Conservation (phyloP, 2,113 vertebrate genomes). For the Phoxinus phoxinus region DNA sequence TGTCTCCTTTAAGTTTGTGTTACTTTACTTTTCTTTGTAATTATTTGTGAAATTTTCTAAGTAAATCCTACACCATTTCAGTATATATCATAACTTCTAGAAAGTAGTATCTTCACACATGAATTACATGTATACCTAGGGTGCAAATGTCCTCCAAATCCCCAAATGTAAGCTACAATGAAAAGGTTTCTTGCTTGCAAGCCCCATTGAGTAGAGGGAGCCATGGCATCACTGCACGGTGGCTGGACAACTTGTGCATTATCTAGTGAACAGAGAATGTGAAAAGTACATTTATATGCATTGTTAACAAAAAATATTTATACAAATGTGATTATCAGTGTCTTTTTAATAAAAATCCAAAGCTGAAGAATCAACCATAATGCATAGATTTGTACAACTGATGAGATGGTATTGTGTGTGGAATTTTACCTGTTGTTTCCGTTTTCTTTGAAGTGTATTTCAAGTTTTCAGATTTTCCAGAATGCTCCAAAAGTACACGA, state of each 20-base stretch:
- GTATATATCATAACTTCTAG: neutral
- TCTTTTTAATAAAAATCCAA: neutral
- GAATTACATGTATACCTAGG: constrained; percentile 72
- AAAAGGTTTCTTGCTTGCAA: constrained; percentile 75
- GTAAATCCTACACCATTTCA: too few species aligned
- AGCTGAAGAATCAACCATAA: neutral
- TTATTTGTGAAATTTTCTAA: too few species aligned
- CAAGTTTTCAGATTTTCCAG: constrained; percentile 47
- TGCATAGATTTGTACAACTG: neutral
- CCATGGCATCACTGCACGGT: constrained; percentile 24
- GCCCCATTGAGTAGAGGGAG: constrained; percentile 40
- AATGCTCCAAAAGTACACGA: constrained; percentile 73
- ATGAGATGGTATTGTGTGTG: neutral
- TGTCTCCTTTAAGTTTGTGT: too few species aligned
- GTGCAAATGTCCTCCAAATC: constrained; percentile 83
- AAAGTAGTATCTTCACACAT: neutral
- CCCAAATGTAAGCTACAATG: constrained; percentile 83
- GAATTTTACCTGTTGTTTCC: constrained; percentile 56
- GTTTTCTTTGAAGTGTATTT: constrained; percentile 30
- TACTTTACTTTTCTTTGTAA: too few species aligned
- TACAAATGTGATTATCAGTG: neutral
- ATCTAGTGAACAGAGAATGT: neutral
- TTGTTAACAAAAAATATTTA: neutral
- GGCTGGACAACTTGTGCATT: neutral
- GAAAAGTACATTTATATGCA: neutral